Percentiles rank a stretch among this genome's conserved stretches.
Evolutionary conservation across 2,797 vertebrate genomes (phyloP).

Genomic region (Iguana delicatissima): DNA sequence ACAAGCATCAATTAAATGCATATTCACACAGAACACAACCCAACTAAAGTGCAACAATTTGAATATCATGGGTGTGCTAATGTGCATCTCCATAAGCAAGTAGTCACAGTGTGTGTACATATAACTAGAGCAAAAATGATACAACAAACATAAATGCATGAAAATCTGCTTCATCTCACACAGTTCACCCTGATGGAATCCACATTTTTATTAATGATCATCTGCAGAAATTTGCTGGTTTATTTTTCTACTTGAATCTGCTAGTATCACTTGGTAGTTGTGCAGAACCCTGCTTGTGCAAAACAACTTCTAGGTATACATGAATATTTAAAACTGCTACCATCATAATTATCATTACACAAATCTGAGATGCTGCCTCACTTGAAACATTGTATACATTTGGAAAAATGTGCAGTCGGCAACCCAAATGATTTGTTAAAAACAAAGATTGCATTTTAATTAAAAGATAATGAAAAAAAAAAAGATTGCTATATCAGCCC

Average conservation of each 20-base stretch:
- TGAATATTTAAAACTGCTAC: background rate
- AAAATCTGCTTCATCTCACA: background rate
- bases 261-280: background rate
- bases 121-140: background rate
- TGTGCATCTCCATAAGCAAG: background rate
- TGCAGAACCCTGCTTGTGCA: too few relatives aligned
- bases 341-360: background rate
- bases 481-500: background rate
- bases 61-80: background rate
- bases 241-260: slow-evolving; percentile 2
- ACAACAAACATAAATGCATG: background rate
- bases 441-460: background rate
- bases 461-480: background rate
- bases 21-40: background rate
- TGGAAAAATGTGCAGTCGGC: background rate
- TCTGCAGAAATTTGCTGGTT: background rate
- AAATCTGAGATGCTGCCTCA: background rate
- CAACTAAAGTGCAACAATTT: background rate
- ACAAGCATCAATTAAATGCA: background rate
- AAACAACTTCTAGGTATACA: background rate
- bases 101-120: background rate
- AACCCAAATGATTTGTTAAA: background rate
- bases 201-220: slow-evolving; percentile 5
- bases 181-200: slow-evolving; percentile 1
- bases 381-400: background rate